Evolutionary conservation across 2,113 vertebrate species (phyloP).

Genomic region (Poeciliopsis occidentalis): DNA sequence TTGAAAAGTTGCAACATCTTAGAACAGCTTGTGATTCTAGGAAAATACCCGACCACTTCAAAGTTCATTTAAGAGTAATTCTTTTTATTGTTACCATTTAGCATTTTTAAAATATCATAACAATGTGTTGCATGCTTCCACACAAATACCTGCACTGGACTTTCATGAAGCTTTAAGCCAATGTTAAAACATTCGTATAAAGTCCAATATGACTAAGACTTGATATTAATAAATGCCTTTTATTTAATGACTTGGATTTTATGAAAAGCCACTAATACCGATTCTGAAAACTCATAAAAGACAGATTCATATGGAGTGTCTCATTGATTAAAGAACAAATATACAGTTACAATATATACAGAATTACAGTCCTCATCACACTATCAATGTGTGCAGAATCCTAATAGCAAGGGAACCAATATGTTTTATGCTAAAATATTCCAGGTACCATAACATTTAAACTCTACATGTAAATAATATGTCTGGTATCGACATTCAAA

Average conservation of each 20-base stretch:
- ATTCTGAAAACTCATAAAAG: neutral
- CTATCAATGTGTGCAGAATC: neutral
- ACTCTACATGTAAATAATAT: neutral
- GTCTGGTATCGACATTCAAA: neutral
- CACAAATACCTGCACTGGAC: too few species aligned
- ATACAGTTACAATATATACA: neutral
- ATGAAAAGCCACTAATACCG: neutral
- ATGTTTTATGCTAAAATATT: neutral
- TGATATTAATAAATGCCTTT: too few species aligned
- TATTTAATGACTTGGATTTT: neutral
- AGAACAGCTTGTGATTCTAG: too few species aligned
- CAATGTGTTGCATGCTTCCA: too few species aligned
- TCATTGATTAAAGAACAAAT: neutral
- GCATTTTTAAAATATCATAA: too few species aligned
- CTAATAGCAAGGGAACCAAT: neutral
- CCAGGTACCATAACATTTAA: neutral
- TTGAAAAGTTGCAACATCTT: too few species aligned
- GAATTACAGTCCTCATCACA: neutral
- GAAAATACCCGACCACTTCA: too few species aligned
- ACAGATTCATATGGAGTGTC: neutral
- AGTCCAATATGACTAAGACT: neutral
- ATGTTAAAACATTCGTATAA: too few species aligned
- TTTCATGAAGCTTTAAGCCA: too few species aligned
- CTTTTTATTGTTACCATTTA: too few species aligned
- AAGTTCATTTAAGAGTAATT: too few species aligned